Base-by-base conservation (phyloP, 2,888 invertebrate genomes). In the Tetranychus truncatus region DNA sequence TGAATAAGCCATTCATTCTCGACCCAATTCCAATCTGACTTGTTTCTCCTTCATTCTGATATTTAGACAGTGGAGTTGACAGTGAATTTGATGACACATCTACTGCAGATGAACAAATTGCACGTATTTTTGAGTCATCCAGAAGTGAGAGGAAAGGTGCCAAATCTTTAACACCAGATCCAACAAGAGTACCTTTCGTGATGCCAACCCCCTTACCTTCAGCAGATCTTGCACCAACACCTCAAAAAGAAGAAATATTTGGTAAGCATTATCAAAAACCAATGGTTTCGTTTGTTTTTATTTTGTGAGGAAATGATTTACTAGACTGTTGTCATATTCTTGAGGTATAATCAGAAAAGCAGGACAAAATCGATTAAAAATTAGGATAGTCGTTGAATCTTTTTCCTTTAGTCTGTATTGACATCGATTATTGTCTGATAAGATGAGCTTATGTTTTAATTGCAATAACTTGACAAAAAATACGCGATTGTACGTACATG, bases 241-340 rank as follows among this genome's bases (percentile, higher is more conserved):
- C 85, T 2, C 81, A 81, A 11, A 81, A 82, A 74, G 83, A 84
- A 74, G 83, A 83, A 44, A 80, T 85, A 21, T 85, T 85, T 80
- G 85, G 85, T 84, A 80, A 79, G 80, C 34, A 34, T 3, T 3
- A 34, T 34, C 34, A 34, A 34, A 34, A 34, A 34, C 4, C 34
- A 34, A 34, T 34, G 5, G 0, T 4, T 34, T 34, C 34, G 34
- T 34, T 34, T 24, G 24, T 24, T n/a, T n/a, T n/a, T n/a, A 1
- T 24, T 24, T 24, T 24, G 24, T 24, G 24, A 24, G 24, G 24
- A 24, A 24, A 24, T 24, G 24, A 24, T 24, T 24, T 24, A 24
- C 24, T 24, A 24, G 24, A 24, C 2, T 34, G 34, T 34, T 34
- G 34, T 34, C 3, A 34, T 34, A 34, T 34, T 34, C 4, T 4